A percentile compares a stretch with the other conserved stretches of the same genome.
Evolutionary conservation across 2,888 invertebrate species (phyloP).

Genomic region (Tetragnatha montana): DNA sequence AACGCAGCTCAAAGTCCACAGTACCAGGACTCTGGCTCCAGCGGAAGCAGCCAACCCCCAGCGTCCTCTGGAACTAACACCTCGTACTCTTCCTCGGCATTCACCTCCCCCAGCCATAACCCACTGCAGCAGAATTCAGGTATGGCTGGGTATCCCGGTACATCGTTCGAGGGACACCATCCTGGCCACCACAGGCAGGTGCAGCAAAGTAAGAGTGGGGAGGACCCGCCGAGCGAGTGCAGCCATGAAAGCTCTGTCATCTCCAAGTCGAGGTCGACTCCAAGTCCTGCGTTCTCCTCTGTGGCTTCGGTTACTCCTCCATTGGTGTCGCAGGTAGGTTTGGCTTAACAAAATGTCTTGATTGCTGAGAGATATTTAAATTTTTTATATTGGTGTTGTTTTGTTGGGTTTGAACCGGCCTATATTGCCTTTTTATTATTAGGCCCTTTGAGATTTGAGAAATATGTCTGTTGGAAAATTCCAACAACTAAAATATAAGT

Average conservation of each 20-base stretch:
- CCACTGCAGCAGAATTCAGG: constrained; percentile 32
- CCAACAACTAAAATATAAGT: too few relatives aligned
- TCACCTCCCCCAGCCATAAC: constrained; percentile 64
- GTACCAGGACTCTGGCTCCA: constrained; percentile 51
- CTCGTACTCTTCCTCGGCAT: constrained; percentile 62
- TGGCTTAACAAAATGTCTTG: background rate
- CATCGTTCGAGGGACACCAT: constrained; percentile 57
- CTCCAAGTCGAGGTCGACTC: constrained; percentile 62
- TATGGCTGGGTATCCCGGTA: constrained; percentile 54
- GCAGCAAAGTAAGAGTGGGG: constrained; percentile 18
- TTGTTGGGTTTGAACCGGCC: too few relatives aligned
- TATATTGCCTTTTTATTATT: background rate
- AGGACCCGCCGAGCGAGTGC: constrained; percentile 38
- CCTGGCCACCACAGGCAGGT: constrained; percentile 39
- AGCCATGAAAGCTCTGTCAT: constrained; percentile 39
- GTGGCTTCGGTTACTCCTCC: constrained; percentile 66
- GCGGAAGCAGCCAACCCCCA: constrained; percentile 15
- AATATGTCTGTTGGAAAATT: too few relatives aligned
- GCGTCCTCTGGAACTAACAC: constrained; percentile 53
- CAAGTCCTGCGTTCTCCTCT: constrained; percentile 66
- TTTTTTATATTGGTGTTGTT: too few relatives aligned
- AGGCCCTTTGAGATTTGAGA: too few relatives aligned
- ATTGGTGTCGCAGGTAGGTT: constrained; percentile 55
- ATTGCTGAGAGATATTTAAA: background rate
- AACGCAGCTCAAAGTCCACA: constrained; percentile 62